Evolutionary conservation across 2,113 vertebrate species (phyloP).

Genomic region (Puffinus mauretanicus): DNA sequence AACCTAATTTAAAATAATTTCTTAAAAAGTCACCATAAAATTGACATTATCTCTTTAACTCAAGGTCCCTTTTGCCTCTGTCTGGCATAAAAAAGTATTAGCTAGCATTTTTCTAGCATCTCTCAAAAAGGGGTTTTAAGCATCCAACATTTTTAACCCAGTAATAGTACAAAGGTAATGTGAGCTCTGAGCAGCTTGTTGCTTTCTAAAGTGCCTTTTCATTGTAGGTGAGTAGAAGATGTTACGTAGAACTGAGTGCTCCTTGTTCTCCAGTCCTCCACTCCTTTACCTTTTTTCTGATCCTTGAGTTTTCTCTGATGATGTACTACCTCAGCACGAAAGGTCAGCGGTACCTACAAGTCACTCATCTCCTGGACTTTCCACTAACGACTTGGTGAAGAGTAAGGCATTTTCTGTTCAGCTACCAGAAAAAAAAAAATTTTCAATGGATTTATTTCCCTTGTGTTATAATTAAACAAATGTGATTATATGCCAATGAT

Average conservation of each 20-base stretch:
- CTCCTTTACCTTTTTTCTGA: not conserved
- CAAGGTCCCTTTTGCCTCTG: not conserved
- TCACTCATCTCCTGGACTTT: not conserved
- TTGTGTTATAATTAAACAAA: not conserved
- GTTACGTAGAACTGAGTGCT: not conserved
- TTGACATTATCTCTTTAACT: not conserved
- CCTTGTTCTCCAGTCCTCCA: not conserved
- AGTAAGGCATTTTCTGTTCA: conserved; percentile 11
- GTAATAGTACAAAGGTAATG: not conserved
- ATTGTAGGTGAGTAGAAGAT: not conserved
- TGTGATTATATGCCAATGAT: not conserved
- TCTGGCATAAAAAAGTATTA: not conserved
- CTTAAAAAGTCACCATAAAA: not conserved
- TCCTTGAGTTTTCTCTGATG: not conserved
- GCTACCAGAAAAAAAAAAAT: not conserved
- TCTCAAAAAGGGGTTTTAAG: not conserved
- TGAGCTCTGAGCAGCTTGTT: not conserved
- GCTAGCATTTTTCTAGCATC: not conserved
- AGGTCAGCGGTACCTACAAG: not conserved
- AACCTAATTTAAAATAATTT: not conserved
- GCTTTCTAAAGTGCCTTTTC: not conserved
- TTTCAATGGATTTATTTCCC: conserved; percentile 23
- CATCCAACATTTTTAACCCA: not conserved
- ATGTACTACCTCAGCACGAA: not conserved
- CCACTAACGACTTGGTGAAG: not conserved